phyloP scores from a whole-genome alignment of 2,113 vertebrate genomes.

The Pyxicephalus adspersus region DNA sequence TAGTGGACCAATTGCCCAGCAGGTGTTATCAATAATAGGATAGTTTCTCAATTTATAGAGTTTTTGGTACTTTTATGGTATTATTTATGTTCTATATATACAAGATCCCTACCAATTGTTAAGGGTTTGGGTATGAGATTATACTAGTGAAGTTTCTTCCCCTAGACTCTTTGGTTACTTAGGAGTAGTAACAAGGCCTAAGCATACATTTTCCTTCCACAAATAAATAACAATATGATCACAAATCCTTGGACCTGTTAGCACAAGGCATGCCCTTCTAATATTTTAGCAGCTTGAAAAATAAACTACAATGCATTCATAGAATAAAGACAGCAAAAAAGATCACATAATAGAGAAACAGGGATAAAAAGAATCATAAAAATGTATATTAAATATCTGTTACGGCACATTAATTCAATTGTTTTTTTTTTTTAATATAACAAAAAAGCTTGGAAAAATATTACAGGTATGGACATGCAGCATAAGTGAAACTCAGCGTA shows the following conservation, averaged over 20 bases:
- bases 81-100: neutral
- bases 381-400: neutral
- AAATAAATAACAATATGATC: neutral
- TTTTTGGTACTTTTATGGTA: too few species aligned
- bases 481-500: constrained; percentile 73
- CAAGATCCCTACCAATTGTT: neutral
- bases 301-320: neutral
- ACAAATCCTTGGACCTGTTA: neutral
- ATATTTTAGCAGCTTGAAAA: neutral
- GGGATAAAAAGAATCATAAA: neutral
- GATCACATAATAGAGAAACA: neutral
- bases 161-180: constrained; percentile 73
- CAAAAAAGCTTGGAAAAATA: too few species aligned
- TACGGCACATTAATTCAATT: constrained; percentile 51
- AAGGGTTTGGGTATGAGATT: neutral
- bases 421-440: constrained; percentile 53
- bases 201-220: constrained; percentile 57
- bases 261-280: neutral
- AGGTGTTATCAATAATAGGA: too few species aligned
- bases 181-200: constrained; percentile 61
- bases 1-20: too few species aligned
- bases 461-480: constrained; percentile 59
- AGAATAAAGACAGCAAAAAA: neutral
- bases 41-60: too few species aligned
- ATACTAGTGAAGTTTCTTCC: neutral